A percentile compares a stretch with the other conserved stretches of the same genome.
Conservation (phyloP, 2,888 invertebrate species). For the Erebia palarica region DNA sequence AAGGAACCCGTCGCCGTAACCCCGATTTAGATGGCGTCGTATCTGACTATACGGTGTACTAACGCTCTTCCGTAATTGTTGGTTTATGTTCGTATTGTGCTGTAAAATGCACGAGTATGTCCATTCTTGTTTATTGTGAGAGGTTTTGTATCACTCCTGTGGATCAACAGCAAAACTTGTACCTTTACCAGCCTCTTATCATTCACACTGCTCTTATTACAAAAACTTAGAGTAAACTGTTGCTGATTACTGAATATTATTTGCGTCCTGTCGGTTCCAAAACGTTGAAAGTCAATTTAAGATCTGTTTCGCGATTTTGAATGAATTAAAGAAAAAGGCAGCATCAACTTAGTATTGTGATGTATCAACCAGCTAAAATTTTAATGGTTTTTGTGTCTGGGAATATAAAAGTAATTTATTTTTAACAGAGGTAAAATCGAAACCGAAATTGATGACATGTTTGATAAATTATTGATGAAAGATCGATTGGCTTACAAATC, state of each 20-base stretch:
- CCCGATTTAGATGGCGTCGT: slow-evolving; percentile 32
- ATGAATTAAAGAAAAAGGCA: no score
- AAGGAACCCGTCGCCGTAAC: slow-evolving; percentile 25
- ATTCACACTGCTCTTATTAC: not conserved
- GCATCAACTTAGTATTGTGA: no score
- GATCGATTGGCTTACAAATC: not conserved
- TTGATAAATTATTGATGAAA: not conserved
- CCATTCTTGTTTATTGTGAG: slow-evolving; percentile 14
- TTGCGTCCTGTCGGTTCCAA: no score
- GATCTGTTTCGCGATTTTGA: no score
- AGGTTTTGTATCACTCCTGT: not conserved
- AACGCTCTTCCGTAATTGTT: slow-evolving; percentile 14
- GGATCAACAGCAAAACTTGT: slow-evolving; percentile 3
- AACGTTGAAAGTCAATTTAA: no score
- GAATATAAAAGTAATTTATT: no score
- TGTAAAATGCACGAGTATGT: slow-evolving; percentile 13
- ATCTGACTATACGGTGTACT: slow-evolving; percentile 19
- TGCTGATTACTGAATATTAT: no score
- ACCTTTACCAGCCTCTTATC: not conserved
- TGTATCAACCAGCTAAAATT: no score
- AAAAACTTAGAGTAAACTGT: not conserved
- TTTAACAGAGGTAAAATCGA: not conserved
- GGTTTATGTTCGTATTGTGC: slow-evolving; percentile 22
- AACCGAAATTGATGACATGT: not conserved
- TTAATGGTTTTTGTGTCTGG: no score